A percentile compares a stretch with the other conserved stretches of the same genome.
Conservation (phyloP, 1,140 invertebrate species). For the Agrypnia vestita region DNA sequence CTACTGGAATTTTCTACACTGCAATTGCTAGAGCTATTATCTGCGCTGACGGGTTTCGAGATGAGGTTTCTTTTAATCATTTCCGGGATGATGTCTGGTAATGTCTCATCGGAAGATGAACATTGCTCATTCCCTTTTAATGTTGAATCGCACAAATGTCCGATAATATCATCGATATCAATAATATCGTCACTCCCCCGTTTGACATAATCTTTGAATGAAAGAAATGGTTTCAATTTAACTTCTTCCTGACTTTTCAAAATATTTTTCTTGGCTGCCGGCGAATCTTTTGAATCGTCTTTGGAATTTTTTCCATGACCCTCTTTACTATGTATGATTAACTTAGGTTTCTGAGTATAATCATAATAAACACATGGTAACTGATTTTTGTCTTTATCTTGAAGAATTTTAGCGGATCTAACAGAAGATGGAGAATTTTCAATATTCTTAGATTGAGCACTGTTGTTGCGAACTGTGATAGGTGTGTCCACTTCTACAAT, state of each 20-base stretch:
- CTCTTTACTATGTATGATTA: background rate
- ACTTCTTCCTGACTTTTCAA: conserved; percentile 53
- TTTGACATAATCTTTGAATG: conserved; percentile 69
- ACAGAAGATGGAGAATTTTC: conserved; percentile 62
- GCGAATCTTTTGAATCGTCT: background rate
- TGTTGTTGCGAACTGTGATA: conserved; percentile 64
- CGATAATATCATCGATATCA: conserved; percentile 62
- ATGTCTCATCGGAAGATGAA: conserved; percentile 68
- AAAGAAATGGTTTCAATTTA: conserved; percentile 69
- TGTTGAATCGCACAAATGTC: conserved; percentile 62
- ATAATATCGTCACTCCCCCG: conserved; percentile 63
- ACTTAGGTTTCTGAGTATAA: conserved; percentile 4
- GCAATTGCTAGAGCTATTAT: conserved; percentile 34
- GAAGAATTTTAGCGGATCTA: conserved; percentile 58
- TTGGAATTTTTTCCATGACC: background rate
- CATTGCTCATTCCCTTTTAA: conserved; percentile 53
- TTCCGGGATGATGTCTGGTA: conserved; percentile 70
- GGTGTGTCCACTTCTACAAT: conserved; percentile 79
- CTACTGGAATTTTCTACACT: conserved; percentile 45
- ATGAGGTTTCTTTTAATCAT: conserved; percentile 70
- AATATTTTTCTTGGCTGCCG: background rate
- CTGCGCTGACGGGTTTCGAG: conserved; percentile 67
- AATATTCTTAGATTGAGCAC: conserved; percentile 22
- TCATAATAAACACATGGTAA: conserved; percentile 20
- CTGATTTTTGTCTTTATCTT: conserved; percentile 16